phyloP scores from a whole-genome alignment of 2,888 invertebrate species.

The Ferrisia virgata region DNA sequence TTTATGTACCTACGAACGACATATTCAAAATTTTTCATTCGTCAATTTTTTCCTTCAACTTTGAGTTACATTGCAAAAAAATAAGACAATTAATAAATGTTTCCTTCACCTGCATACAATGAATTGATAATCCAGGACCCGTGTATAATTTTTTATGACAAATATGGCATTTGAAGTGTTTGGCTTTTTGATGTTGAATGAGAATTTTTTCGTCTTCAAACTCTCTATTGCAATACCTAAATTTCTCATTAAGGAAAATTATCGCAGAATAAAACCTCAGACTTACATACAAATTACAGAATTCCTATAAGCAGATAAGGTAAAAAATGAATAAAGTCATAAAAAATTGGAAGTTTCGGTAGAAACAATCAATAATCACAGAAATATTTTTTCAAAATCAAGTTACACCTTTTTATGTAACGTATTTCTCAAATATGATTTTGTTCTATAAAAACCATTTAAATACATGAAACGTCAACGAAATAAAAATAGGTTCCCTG shows the following conservation, averaged over 20 bases:
- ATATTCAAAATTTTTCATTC: not conserved
- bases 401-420: no score
- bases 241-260: slow-evolving; percentile 8
- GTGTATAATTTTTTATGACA: slow-evolving; percentile 99
- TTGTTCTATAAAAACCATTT: not conserved
- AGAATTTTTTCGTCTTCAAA: slow-evolving; percentile 99
- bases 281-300: not conserved
- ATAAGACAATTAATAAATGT: slow-evolving; percentile 40
- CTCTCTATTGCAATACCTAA: slow-evolving; percentile 98
- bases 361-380: not conserved
- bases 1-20: slow-evolving; percentile 80
- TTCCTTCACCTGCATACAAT: slow-evolving; percentile 90
- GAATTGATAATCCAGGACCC: slow-evolving; percentile 96
- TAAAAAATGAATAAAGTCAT: not conserved
- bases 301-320: not conserved
- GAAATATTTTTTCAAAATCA: no score
- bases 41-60: not conserved
- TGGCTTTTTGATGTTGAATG: slow-evolving; percentile 99
- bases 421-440: not conserved
- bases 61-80: not conserved
- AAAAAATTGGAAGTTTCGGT: not conserved
- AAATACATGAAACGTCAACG: not conserved
- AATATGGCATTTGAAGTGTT: slow-evolving; percentile 99
- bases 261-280: not conserved
- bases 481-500: slow-evolving; percentile 13